These are phyloP conservation scores for Callitettix versicolor DNA, from an alignment of 1,140 invertebrate genomes.

Conservation along the genomic window DNA sequence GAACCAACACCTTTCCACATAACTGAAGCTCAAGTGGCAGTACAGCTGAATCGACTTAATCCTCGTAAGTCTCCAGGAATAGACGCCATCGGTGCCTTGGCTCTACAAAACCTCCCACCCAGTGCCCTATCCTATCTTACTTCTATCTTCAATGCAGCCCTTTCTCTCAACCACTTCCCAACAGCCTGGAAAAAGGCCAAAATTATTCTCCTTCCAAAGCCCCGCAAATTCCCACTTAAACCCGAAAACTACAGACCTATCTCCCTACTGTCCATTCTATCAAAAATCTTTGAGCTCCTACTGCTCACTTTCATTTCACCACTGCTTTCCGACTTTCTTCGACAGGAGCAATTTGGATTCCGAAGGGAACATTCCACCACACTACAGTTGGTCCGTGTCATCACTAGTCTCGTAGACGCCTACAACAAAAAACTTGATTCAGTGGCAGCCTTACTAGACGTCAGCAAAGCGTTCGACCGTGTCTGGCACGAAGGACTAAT, in stretches of 20 bases:
- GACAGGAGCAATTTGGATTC: no score
- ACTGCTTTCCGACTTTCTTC: no score
- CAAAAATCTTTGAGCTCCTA: conserved; percentile 20
- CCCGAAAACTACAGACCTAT: conserved; percentile 26
- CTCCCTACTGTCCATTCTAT: conserved; percentile 24
- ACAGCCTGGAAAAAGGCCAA: no score
- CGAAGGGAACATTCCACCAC: no score
- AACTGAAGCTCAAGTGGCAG: no score
- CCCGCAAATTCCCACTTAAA: conserved; percentile 12
- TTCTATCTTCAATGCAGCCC: conserved; percentile 17
- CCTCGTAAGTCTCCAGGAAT: neutral
- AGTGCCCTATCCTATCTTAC: no score
- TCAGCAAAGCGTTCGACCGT: no score
- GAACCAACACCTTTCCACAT: no score
- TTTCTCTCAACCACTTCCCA: conserved; percentile 19
- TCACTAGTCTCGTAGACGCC: no score
- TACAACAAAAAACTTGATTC: conserved; percentile 26
- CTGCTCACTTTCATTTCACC: no score
- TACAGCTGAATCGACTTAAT: neutral
- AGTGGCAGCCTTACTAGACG: conserved; percentile 27
- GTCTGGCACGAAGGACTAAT: conserved; percentile 28
- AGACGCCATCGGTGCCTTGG: no score
- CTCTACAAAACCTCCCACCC: neutral
- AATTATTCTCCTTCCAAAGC: no score
- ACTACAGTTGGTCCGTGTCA: conserved; percentile 21